phyloP scores from a whole-genome alignment of 2,888 invertebrate genomes.

The Sisyra nigra region DNA sequence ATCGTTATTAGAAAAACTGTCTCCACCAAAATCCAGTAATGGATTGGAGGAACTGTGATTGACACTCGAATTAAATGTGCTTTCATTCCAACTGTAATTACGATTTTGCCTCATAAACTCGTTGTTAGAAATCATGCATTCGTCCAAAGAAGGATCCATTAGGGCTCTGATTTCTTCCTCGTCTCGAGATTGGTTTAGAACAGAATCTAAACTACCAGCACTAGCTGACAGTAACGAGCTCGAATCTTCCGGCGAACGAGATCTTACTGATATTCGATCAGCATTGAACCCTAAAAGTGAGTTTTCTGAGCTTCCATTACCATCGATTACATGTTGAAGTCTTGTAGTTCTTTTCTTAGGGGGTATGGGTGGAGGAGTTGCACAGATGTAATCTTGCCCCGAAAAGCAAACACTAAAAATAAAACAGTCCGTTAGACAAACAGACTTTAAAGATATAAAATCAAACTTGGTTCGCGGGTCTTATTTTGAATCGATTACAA shows the following conservation, averaged over 20 bases:
- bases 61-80: neutral
- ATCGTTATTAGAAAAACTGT: conserved; percentile 27
- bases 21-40: conserved; percentile 18
- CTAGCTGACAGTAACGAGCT: conserved; percentile 48
- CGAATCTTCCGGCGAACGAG: conserved; percentile 56
- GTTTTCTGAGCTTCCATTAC: conserved; percentile 33
- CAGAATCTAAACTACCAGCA: conserved; percentile 74
- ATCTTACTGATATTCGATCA: conserved; percentile 55
- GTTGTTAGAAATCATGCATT: conserved; percentile 22
- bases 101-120: too few species aligned
- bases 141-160: conserved; percentile 34
- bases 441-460: too few species aligned
- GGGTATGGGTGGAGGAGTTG: conserved; percentile 63
- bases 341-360: conserved; percentile 46
- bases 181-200: conserved; percentile 73
- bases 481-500: too few species aligned
- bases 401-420: conserved; percentile 18
- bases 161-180: conserved; percentile 55
- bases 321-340: conserved; percentile 30
- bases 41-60: conserved; percentile 12
- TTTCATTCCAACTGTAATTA: neutral
- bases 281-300: conserved; percentile 46
- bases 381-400: conserved; percentile 33
- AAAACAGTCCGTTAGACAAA: too few species aligned
- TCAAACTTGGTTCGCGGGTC: too few species aligned